Conservation (phyloP, 2,888 invertebrate genomes). For the Mimas tiliae region DNA sequence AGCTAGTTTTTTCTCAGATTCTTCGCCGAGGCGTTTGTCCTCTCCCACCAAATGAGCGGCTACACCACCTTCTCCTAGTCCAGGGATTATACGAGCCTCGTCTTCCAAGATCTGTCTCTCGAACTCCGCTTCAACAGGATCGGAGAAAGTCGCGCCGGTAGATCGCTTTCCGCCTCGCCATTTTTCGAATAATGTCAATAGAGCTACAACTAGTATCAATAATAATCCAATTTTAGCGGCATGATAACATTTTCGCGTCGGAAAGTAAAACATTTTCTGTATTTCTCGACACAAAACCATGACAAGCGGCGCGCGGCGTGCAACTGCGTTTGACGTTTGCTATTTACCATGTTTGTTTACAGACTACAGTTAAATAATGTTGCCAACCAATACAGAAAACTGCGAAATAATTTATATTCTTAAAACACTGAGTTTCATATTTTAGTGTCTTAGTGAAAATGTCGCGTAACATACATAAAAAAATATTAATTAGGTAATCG, state of each 20-base stretch:
- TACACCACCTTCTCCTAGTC: conserved; percentile 89
- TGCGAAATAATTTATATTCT: too few relatives aligned
- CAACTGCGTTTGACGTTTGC: conserved; percentile 52
- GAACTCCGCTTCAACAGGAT: conserved; percentile 55
- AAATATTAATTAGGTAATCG: too few relatives aligned
- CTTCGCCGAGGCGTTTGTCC: conserved; percentile 88
- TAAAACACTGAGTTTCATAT: too few relatives aligned
- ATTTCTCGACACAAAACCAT: conserved; percentile 37
- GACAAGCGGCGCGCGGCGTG: conserved; percentile 47
- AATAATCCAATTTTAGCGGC: conserved; percentile 62
- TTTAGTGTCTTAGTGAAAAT: too few relatives aligned
- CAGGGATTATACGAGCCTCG: conserved; percentile 86
- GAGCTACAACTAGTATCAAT: conserved; percentile 61
- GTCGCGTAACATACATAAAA: too few relatives aligned
- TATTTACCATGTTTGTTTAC: conserved; percentile 63
- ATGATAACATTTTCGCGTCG: conserved; percentile 73
- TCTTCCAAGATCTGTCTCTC: conserved; percentile 85
- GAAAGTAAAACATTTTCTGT: conserved; percentile 65
- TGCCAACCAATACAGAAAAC: too few relatives aligned
- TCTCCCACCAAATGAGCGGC: conserved; percentile 87
- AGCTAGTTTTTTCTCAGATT: conserved; percentile 91
- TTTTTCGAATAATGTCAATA: conserved; percentile 69
- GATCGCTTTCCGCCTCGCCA: conserved; percentile 73
- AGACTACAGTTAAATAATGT: conserved; percentile 42
- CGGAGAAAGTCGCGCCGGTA: conserved; percentile 51